Evolutionary conservation across 2,797 vertebrate species (phyloP).

Genomic region (Poecilia picta): DNA sequence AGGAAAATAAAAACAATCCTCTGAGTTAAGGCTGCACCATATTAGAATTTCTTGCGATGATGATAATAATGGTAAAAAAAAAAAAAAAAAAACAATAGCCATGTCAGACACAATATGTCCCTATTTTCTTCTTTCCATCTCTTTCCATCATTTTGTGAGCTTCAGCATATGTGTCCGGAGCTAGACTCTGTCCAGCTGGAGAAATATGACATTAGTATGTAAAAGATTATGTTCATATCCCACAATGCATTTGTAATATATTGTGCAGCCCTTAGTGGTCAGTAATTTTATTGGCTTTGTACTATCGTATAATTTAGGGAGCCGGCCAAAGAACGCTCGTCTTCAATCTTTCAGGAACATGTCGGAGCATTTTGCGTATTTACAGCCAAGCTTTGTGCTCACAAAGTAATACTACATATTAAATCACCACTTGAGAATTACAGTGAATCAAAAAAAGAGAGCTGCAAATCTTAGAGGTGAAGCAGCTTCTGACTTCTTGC

Average conservation of each 20-base stretch:
- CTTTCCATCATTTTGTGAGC: not conserved
- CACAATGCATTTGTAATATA: not conserved
- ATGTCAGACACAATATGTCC: not conserved
- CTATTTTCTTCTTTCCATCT: not conserved
- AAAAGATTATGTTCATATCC: not conserved
- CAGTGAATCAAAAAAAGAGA: conserved; percentile 62
- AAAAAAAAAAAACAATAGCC: not conserved
- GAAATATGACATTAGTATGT: not conserved
- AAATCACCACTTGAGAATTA: conserved; percentile 63
- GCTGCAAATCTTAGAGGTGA: conserved; percentile 66
- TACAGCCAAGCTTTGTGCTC: conserved; percentile 35
- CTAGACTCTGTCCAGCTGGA: not conserved
- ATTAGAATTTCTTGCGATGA: not conserved
- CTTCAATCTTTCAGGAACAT: conserved; percentile 9
- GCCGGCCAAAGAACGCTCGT: conserved; percentile 1
- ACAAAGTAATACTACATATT: conserved; percentile 33
- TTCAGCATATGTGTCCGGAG: not conserved
- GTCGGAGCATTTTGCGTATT: conserved; percentile 10
- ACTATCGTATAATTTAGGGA: conserved; percentile 4
- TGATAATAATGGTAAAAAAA: not conserved
- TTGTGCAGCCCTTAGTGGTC: not conserved
- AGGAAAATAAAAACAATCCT: conserved; percentile 25
- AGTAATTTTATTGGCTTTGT: conserved; percentile 4
- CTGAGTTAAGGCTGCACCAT: not conserved
- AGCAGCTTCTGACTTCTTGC: conserved; percentile 53